A percentile compares a stretch with the other conserved stretches of the same genome.
Conservation (phyloP, 2,888 invertebrate genomes). For the Ellobium chinense region DNA sequence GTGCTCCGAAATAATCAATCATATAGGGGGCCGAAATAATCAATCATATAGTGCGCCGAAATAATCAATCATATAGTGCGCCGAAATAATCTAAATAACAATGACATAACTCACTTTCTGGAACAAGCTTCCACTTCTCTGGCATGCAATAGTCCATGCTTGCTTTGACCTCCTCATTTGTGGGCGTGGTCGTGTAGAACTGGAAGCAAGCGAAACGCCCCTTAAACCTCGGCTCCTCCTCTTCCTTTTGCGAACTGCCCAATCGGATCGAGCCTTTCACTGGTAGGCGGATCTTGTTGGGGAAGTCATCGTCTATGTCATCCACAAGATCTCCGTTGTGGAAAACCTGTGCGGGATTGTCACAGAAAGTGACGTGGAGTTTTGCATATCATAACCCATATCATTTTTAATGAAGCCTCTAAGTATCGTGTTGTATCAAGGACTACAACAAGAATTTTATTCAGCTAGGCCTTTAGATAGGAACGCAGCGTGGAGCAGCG, state of each 20-base stretch:
- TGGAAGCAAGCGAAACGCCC: constrained; percentile 58
- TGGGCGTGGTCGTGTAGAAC: constrained; percentile 48
- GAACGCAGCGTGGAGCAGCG: no score
- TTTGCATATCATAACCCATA: background rate
- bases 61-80: no score
- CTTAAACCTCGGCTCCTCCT: constrained; percentile 49
- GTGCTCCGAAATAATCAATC: no score
- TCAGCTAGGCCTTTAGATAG: no score
- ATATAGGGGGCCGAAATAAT: no score
- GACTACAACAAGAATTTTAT: no score
- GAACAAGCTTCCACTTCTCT: constrained; percentile 51
- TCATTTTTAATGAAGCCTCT: no score
- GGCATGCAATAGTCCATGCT: constrained; percentile 50
- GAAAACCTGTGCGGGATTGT: constrained; percentile 33
- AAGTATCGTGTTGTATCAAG: no score
- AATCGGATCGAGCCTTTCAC: constrained; percentile 51
- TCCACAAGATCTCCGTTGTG: constrained; percentile 54
- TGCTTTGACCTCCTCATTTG: constrained; percentile 43
- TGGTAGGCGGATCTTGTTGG: constrained; percentile 57
- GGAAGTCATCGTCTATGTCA: constrained; percentile 58
- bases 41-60: no score
- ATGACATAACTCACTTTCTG: constrained; percentile 53
- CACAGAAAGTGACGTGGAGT: background rate
- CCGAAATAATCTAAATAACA: no score
- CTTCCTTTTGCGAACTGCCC: constrained; percentile 50